Conservation (phyloP, 2,888 invertebrate genomes). For the Blera fallax region DNA sequence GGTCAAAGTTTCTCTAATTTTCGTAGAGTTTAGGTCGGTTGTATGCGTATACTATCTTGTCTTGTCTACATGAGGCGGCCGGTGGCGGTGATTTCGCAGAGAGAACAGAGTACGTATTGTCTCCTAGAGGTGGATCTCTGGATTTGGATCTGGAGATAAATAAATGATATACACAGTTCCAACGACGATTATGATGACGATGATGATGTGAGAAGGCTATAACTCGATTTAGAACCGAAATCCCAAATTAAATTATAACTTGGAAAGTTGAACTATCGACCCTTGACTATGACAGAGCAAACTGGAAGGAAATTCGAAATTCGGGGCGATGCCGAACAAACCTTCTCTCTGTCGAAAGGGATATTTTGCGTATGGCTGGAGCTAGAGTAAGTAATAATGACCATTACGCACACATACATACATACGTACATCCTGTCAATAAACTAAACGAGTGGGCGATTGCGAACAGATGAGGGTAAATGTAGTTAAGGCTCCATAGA, state of each 20-base stretch:
- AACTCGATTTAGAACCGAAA: conserved; percentile 63
- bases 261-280: conserved; percentile 63
- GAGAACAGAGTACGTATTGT: too few species aligned
- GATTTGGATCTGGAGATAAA: neutral
- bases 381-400: conserved; percentile 53
- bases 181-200: conserved; percentile 40
- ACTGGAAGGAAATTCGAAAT: neutral
- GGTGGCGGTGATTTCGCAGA: conserved; percentile 7
- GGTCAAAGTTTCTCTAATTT: conserved; percentile 69
- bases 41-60: neutral
- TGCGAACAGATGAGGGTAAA: conserved; percentile 19
- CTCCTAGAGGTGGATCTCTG: conserved; percentile 11
- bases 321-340: neutral
- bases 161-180: conserved; percentile 15
- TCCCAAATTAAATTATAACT: conserved; percentile 69
- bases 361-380: conserved; percentile 41
- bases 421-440: conserved; percentile 28
- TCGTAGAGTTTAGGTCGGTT: conserved; percentile 13
- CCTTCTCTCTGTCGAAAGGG: neutral
- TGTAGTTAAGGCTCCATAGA: conserved; percentile 12
- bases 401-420: conserved; percentile 12
- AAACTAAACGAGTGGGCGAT: conserved; percentile 33
- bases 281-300: conserved; percentile 39
- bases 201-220: conserved; percentile 65
- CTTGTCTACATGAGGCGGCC: neutral